phyloP scores from a whole-genome alignment of 2,113 vertebrate species.

The Zingel zingel region DNA sequence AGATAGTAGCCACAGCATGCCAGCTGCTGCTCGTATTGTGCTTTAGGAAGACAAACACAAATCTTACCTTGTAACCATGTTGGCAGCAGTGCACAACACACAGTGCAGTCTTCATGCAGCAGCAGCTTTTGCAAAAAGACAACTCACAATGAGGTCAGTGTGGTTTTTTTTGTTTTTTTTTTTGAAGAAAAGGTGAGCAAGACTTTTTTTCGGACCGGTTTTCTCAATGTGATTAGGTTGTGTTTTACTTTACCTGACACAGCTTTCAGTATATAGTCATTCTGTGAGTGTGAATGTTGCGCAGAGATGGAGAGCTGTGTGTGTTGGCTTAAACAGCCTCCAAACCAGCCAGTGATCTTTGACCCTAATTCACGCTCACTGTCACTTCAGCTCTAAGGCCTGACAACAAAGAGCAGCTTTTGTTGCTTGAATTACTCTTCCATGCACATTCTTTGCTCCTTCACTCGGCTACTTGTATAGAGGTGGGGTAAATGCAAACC shows the following conservation, averaged over 20 bases:
- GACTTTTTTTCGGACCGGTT: background rate
- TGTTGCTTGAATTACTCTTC: slow-evolving; percentile 61
- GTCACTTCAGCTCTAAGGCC: slow-evolving; percentile 69
- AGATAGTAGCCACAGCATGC: background rate
- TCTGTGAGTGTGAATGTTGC: background rate
- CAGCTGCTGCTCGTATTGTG: background rate
- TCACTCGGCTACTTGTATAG: slow-evolving; percentile 9
- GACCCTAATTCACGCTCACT: slow-evolving; percentile 73
- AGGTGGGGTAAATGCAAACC: background rate
- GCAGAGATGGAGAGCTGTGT: slow-evolving; percentile 5
- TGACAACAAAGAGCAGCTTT: slow-evolving; percentile 76
- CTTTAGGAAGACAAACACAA: background rate
- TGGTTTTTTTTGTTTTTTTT: background rate
- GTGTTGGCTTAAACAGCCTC: slow-evolving; percentile 55
- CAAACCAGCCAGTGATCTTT: slow-evolving; percentile 64
- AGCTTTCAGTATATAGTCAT: background rate
- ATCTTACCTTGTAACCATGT: slow-evolving; percentile 9
- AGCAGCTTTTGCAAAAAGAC: background rate
- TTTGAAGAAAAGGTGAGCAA: background rate
- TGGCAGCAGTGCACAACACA: background rate
- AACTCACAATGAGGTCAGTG: background rate
- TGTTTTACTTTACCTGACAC: background rate
- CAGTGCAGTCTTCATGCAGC: background rate
- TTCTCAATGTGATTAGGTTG: background rate
- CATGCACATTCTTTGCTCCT: slow-evolving; percentile 63